Conservation (phyloP, 2,113 vertebrate genomes). For the Pachypanchax playfairii region DNA sequence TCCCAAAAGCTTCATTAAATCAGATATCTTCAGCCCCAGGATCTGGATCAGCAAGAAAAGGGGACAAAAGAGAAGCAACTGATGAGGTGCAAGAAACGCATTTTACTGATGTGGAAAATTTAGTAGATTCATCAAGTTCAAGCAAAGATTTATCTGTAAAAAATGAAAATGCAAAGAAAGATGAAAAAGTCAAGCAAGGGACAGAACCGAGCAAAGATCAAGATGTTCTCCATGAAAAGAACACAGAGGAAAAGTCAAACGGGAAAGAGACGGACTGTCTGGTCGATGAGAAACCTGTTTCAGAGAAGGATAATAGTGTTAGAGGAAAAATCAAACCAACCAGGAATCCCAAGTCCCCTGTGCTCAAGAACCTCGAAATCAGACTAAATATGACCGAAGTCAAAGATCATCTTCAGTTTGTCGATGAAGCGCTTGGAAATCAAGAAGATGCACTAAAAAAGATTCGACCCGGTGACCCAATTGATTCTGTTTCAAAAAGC, state of each 20-base stretch:
- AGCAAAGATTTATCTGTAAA: slow-evolving; percentile 64
- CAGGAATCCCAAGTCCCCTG: slow-evolving; percentile 83
- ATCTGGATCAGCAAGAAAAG: slow-evolving; percentile 80
- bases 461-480: slow-evolving; percentile 49
- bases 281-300: slow-evolving; percentile 69
- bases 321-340: slow-evolving; percentile 85
- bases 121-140: slow-evolving; percentile 52
- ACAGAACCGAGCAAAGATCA: slow-evolving; percentile 65
- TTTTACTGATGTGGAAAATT: slow-evolving; percentile 57
- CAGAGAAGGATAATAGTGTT: slow-evolving; percentile 85
- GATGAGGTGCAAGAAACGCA: slow-evolving; percentile 77
- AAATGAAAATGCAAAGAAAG: slow-evolving; percentile 72
- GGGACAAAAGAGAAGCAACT: slow-evolving; percentile 78
- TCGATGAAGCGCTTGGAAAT: slow-evolving; percentile 77
- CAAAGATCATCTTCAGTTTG: slow-evolving; percentile 79
- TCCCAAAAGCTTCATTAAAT: slow-evolving; percentile 77
- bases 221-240: slow-evolving; percentile 62
- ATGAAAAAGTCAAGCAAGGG: slow-evolving; percentile 66
- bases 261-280: slow-evolving; percentile 49
- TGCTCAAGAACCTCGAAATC: slow-evolving; percentile 85
- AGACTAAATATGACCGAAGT: slow-evolving; percentile 84
- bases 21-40: slow-evolving; percentile 63
- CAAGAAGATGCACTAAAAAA: slow-evolving; percentile 73
- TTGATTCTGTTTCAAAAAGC: slow-evolving; percentile 75
- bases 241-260: slow-evolving; percentile 69